These are phyloP conservation scores for Procambarus clarkii DNA, from an alignment of 1,140 invertebrate genomes.

Conservation along the genomic window DNA sequence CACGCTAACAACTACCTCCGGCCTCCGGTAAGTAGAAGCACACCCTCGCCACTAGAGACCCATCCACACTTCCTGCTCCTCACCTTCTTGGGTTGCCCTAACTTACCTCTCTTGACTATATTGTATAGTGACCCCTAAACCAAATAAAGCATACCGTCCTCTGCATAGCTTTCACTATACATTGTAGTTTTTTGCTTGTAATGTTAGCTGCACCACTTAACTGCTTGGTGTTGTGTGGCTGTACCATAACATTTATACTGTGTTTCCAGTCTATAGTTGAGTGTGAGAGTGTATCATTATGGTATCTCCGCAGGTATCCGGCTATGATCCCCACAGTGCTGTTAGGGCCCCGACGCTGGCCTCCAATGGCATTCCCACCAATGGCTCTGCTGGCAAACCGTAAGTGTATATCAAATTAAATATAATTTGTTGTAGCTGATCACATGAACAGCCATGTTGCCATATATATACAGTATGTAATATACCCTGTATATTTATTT, in stretches of 20 bases:
- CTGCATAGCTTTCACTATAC: background rate
- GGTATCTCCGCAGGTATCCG: conserved; percentile 44
- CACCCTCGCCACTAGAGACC: conserved; percentile 18
- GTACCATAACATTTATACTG: background rate
- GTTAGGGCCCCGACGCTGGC: conserved; percentile 55
- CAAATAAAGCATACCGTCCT: background rate
- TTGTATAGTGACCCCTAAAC: background rate
- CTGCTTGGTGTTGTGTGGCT: background rate
- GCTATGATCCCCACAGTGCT: conserved; percentile 65
- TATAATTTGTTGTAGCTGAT: too few species aligned
- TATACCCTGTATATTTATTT: too few species aligned
- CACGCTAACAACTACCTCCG: conserved; percentile 69
- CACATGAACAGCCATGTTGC: too few species aligned
- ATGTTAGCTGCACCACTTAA: background rate
- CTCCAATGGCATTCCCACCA: conserved; percentile 68
- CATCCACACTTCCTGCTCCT: background rate
- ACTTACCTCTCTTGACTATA: background rate
- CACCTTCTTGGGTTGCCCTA: background rate
- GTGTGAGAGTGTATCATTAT: background rate
- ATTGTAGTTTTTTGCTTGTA: conserved; percentile 1
- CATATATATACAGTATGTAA: too few species aligned
- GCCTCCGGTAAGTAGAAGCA: conserved; percentile 60
- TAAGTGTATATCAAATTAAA: conserved; percentile 39
- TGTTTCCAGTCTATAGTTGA: background rate
- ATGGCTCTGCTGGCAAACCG: conserved; percentile 70